phyloP scores from a whole-genome alignment of 2,888 invertebrate species.

The Xylocampa areola region DNA sequence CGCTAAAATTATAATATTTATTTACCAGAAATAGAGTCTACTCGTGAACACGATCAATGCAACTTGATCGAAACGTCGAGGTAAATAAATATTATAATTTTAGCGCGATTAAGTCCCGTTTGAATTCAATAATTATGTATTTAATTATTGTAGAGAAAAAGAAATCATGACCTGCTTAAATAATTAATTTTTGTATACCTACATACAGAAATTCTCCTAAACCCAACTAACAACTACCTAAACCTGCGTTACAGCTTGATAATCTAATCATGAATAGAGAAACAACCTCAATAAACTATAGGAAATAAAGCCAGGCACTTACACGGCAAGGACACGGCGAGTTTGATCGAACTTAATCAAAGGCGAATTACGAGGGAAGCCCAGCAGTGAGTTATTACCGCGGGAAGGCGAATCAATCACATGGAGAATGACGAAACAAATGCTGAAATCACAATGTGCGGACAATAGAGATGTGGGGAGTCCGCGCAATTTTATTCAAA shows the following conservation, averaged over 20 bases:
- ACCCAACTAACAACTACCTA: background rate
- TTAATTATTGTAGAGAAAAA: too few species aligned
- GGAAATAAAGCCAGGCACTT: conserved; percentile 51
- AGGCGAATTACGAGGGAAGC: conserved; percentile 70
- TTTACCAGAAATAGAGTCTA: too few species aligned
- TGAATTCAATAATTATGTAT: too few species aligned
- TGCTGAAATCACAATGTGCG: conserved; percentile 38
- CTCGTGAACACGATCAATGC: too few species aligned
- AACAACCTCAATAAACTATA: conserved; percentile 28
- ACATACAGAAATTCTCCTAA: background rate
- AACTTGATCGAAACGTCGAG: too few species aligned
- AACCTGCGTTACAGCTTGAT: conserved; percentile 12
- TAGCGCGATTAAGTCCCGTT: too few species aligned
- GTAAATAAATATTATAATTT: too few species aligned
- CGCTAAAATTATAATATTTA: too few species aligned
- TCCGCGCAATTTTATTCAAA: conserved; percentile 21
- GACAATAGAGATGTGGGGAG: conserved; percentile 15
- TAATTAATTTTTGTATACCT: too few species aligned
- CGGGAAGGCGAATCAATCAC: conserved; percentile 70
- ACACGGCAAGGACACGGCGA: conserved; percentile 45
- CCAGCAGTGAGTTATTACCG: conserved; percentile 62
- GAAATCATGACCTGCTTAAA: too few species aligned
- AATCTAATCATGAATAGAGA: conserved; percentile 14
- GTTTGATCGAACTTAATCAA: conserved; percentile 78
- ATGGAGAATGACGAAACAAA: conserved; percentile 53